Base-by-base conservation (phyloP, 2,888 invertebrate species). In the Eupithecia tripunctaria region DNA sequence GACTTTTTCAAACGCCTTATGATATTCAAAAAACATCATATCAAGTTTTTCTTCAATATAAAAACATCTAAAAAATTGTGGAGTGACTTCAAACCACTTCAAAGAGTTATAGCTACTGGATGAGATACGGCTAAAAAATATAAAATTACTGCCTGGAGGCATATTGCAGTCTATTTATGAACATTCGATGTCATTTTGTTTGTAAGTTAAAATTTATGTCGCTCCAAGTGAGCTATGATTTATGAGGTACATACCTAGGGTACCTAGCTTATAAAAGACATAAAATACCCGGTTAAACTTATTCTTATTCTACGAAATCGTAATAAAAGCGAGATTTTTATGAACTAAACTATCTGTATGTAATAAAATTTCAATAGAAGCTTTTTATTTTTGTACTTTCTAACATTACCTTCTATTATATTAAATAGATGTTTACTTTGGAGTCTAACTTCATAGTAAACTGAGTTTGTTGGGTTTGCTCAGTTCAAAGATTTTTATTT, bases 1-100 rank as follows among this genome's bases (percentile, higher is more conserved):
- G 84, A 85, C 79, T 89, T 91, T 91, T 91, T 91, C 84, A 83
- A 80, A 72, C 85, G 79, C 90, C 90, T 88, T 89, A 88, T 87
- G 87, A 91, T 88, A 81, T 82, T 81, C 79, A 82, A 91, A 91
- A 91, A 90, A 89, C 81, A 79, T 74, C 75, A 86, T 85, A 86
- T 85, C 81, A 71, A 80, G 83, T 85, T 88, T 89, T 89, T 63
- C 62, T 63, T 88, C 81, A 82, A 82, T 56, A 18, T 25, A 64
- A 64, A 69, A 73, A 67, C 66, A 38, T 38, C 79, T 85, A 88
- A 88, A 90, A 91, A 88, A 76, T 85, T 77, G 83, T 87, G 83
- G 86, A 86, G 87, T 85, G 81, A 80, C 80, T 80, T 81, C 56
- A 8, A 59, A 29, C 21, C 67, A 25, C 62, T 27, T n/a, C 41